phyloP scores from a whole-genome alignment of 2,113 vertebrate genomes.

The Turnix velox region DNA sequence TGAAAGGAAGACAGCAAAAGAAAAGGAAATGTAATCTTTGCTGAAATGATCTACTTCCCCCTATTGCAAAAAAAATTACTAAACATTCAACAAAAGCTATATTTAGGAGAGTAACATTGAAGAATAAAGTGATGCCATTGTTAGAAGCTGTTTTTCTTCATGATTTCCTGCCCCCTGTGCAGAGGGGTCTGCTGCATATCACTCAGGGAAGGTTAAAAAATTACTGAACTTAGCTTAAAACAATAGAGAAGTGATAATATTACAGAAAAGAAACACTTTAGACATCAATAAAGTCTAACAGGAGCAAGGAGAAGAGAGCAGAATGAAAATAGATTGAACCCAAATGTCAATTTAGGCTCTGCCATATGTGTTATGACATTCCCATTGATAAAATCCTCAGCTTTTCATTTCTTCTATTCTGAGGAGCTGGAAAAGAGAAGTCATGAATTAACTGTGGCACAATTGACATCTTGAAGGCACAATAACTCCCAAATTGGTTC shows the following conservation, averaged over 20 bases:
- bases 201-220: neutral
- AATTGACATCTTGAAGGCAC: neutral
- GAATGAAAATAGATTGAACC: neutral
- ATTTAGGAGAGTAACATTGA: neutral
- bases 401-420: neutral
- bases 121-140: neutral
- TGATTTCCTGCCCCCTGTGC: neutral
- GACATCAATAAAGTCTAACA: neutral
- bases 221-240: neutral
- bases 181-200: neutral
- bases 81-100: neutral
- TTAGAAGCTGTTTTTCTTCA: neutral
- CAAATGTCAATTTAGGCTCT: neutral
- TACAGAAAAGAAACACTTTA: neutral
- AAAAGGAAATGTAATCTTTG: neutral
- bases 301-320: neutral
- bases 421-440: neutral
- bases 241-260: neutral
- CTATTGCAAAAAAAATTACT: neutral
- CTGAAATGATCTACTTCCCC: neutral
- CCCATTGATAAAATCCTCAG: neutral
- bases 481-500: neutral
- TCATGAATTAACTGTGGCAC: neutral
- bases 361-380: neutral
- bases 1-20: neutral